A percentile compares a stretch with the other conserved stretches of the same genome.
Conservation (phyloP, 1,140 invertebrate species). For the Bombus affinis region DNA sequence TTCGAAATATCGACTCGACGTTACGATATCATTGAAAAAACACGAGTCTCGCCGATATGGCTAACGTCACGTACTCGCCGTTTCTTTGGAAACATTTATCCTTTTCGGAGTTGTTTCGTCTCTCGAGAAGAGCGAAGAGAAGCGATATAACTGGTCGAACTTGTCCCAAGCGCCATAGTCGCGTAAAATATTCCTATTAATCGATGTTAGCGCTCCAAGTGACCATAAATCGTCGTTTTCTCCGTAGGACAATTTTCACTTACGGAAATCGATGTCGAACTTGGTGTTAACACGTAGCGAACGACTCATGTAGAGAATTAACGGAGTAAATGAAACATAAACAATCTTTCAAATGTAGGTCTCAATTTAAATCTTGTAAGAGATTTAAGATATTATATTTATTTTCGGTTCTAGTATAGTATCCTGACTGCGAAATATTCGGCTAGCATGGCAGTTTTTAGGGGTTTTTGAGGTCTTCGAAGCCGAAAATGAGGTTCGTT, state of each 20-base stretch:
- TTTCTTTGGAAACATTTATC: neutral
- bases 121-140: neutral
- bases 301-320: too few relatives aligned
- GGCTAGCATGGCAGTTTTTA: too few relatives aligned
- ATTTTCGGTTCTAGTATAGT: too few relatives aligned
- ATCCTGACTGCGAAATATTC: too few relatives aligned
- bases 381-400: too few relatives aligned
- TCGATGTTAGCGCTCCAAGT: neutral
- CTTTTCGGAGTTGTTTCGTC: neutral
- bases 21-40: neutral
- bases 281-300: too few relatives aligned
- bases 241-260: neutral
- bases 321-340: too few relatives aligned
- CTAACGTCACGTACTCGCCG: neutral
- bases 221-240: slow-evolving; percentile 24
- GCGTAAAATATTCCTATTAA: neutral
- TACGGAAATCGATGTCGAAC: neutral
- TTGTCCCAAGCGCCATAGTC: too few relatives aligned
- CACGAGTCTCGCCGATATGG: neutral
- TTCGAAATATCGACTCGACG: neutral
- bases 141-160: neutral
- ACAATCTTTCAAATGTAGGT: too few relatives aligned
- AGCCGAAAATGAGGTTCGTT: too few relatives aligned
- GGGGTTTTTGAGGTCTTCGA: too few relatives aligned
- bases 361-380: too few relatives aligned